Evolutionary conservation across 2,797 vertebrate genomes (phyloP), one percentile per base, ranked within the genome.

Genomic region (Thalassophryne amazonica): DNA sequence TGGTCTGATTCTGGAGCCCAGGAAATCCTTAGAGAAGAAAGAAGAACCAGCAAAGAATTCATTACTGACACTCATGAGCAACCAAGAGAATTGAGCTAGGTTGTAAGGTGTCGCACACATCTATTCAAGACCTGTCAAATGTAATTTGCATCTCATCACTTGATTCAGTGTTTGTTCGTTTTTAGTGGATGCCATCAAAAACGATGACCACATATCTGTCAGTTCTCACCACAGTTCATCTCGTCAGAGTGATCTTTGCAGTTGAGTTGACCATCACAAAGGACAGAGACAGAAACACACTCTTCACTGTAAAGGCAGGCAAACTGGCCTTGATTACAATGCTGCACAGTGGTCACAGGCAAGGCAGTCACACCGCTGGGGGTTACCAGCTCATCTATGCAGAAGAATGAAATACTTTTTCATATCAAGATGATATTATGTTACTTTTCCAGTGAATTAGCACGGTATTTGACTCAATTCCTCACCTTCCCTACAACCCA

Each of bases 161-260:
- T n/a, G n/a, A n/a, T n/a, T n/a, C n/a, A n/a, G n/a, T n/a, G n/a
- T n/a, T n/a, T n/a, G n/a, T n/a, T n/a, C n/a, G n/a, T n/a, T n/a
- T n/a, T n/a, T n/a, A n/a, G n/a, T n/a, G n/a, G n/a, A n/a, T n/a
- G n/a, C n/a, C n/a, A n/a, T n/a, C n/a, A n/a, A n/a, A n/a, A 28
- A 16, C 8, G 1, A 20, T 18, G 17, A 28, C 3, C 1, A 8
- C 13, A 6, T 2, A 12, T 29, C 1, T 1, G 16, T 23, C 1
- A 43, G 12, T 11, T 36, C 84, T 76, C 33, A 91, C 89, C 89
- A 58, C 89, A 91, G 66, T 31, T 62, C 15, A 81, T 81, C 66
- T 95, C 94, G 0, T 94, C 94, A 0, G 90, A 93, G 15, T 70
- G 76, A 43, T 95, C 92, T 0, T 49, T 78, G 61, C 94, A 95